Conservation (phyloP, 2,113 vertebrate species). For the Etheostoma spectabile region DNA sequence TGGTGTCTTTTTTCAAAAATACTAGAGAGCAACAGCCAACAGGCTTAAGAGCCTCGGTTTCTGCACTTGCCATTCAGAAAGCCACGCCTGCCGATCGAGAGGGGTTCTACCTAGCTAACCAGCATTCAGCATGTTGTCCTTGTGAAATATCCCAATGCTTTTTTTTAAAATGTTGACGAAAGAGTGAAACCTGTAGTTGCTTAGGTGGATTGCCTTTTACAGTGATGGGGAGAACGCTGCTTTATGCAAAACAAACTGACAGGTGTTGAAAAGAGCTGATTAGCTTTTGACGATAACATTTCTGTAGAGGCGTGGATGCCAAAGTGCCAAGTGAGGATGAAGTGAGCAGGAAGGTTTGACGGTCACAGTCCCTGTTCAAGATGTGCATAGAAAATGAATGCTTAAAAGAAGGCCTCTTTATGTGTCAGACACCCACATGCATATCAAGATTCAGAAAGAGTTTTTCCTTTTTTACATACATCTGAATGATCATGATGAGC, state of each 20-base stretch:
- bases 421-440: conserved; percentile 9
- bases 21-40: conserved; percentile 3
- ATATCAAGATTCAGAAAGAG: conserved; percentile 60
- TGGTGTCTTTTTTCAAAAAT: conserved; percentile 23
- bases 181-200: background rate
- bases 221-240: conserved; percentile 23
- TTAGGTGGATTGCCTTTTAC: conserved; percentile 21
- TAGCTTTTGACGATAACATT: background rate
- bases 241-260: conserved; percentile 45
- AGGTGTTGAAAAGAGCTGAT: conserved; percentile 14
- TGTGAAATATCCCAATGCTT: conserved; percentile 54
- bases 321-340: conserved; percentile 41
- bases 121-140: conserved; percentile 23
- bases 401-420: conserved; percentile 2
- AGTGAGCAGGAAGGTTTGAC: conserved; percentile 7
- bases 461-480: conserved; percentile 11
- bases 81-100: background rate
- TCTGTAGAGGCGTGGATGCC: conserved; percentile 31
- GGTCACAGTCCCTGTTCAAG: background rate
- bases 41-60: background rate
- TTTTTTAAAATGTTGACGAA: conserved; percentile 31
- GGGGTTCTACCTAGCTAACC: conserved; percentile 12
- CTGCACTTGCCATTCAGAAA: conserved; percentile 7
- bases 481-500: conserved; percentile 15
- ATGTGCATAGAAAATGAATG: background rate